Evolutionary conservation across 2,113 vertebrate species (phyloP).

Genomic region (Cromileptes altivelis): DNA sequence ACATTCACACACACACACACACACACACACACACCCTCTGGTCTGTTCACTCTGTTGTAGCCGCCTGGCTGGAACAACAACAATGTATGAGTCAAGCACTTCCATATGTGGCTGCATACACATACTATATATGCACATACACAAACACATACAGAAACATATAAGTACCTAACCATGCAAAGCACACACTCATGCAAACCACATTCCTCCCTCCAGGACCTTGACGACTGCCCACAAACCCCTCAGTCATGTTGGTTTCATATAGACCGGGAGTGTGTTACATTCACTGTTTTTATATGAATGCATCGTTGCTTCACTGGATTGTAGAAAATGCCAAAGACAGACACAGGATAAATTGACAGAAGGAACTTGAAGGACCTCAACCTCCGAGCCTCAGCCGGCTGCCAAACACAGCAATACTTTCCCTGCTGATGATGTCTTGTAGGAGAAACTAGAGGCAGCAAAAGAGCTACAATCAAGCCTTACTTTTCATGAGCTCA

Average conservation of each 20-base stretch:
- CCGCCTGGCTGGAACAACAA: conserved; percentile 81
- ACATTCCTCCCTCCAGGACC: conserved; percentile 61
- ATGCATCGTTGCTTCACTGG: conserved; percentile 33
- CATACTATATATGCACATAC: conserved; percentile 38
- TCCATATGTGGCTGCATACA: conserved; percentile 81
- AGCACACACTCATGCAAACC: conserved; percentile 58
- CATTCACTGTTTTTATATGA: conserved; percentile 49
- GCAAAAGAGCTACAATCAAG: background rate
- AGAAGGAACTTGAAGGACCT: conserved; percentile 16
- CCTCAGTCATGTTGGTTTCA: conserved; percentile 52
- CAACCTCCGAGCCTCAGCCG: background rate
- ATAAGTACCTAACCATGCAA: conserved; percentile 50
- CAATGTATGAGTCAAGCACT: conserved; percentile 78
- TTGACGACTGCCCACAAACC: conserved; percentile 63
- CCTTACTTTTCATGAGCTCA: background rate
- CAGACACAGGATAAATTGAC: background rate
- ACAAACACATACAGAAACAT: conserved; percentile 44
- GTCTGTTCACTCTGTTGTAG: conserved; percentile 59
- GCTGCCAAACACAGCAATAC: background rate
- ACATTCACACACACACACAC: conserved; percentile 25
- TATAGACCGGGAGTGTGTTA: conserved; percentile 53
- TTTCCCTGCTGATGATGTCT: background rate
- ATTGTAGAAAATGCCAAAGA: conserved; percentile 27
- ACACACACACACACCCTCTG: conserved; percentile 32
- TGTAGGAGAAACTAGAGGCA: conserved; percentile 3